A percentile compares a stretch with the other conserved stretches of the same genome.
These are phyloP conservation scores for Chelonia mydas DNA, from an alignment of 2,797 vertebrate species.

Conservation along the genomic window DNA sequence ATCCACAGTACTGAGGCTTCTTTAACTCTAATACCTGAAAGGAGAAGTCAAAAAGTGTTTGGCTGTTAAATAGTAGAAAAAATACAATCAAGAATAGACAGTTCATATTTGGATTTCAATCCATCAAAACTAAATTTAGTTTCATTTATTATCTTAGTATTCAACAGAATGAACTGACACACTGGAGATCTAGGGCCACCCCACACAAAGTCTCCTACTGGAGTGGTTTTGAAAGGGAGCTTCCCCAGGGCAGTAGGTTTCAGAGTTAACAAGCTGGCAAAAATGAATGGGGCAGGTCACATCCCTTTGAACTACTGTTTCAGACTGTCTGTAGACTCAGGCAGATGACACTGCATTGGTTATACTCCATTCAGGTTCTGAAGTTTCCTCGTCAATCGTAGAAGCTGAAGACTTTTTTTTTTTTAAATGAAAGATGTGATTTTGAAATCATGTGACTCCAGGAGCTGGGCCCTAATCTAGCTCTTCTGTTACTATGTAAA, in stretches of 20 bases:
- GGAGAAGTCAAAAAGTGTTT: background rate
- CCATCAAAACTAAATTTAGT: background rate
- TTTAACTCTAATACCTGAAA: background rate
- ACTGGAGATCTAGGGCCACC: background rate
- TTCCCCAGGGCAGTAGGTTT: background rate
- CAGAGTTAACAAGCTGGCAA: background rate
- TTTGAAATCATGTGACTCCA: background rate
- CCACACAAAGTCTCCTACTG: background rate
- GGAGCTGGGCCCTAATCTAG: background rate
- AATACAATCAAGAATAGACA: background rate
- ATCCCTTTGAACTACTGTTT: background rate
- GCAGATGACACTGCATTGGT: background rate
- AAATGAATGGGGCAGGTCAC: background rate
- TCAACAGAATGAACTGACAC: background rate
- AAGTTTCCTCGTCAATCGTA: background rate
- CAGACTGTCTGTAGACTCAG: background rate
- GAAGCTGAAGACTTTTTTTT: background rate
- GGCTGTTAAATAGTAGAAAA: background rate
- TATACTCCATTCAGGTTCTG: background rate
- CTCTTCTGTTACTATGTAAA: background rate
- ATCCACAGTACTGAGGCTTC: background rate
- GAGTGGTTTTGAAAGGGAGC: background rate
- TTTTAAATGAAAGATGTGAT: background rate
- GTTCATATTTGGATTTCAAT: background rate
- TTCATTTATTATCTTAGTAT: background rate